Percentiles rank a stretch among this genome's conserved stretches.
Evolutionary conservation across 53 echinoderm and acorn worm genomes (phyloP).

Genomic region (Henricia sp.): DNA sequence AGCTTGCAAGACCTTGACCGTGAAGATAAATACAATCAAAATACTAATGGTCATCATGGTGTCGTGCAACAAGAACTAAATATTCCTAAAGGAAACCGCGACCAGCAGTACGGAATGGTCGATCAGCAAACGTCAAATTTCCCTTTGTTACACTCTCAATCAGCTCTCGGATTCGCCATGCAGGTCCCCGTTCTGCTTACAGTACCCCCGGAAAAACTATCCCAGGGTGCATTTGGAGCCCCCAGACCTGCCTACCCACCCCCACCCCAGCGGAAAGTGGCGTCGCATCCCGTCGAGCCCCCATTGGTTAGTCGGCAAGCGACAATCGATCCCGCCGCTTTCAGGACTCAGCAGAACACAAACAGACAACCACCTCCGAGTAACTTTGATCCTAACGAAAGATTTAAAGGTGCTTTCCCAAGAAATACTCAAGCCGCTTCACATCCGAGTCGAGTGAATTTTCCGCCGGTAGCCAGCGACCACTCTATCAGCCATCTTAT

Average conservation of each 20-base stretch:
- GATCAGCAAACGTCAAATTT: too few relatives aligned
- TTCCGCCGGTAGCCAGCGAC: background rate
- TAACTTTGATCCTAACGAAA: background rate
- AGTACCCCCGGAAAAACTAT: conserved; percentile 32
- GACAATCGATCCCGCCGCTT: background rate
- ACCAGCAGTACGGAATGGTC: background rate
- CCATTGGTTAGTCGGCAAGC: background rate
- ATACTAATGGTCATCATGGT: background rate
- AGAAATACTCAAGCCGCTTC: background rate
- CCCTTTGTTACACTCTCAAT: too few relatives aligned
- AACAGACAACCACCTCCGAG: background rate
- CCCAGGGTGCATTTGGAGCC: conserved; percentile 15
- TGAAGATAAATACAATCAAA: background rate
- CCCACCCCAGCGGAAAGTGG: conserved; percentile 20
- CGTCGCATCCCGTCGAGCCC: conserved; percentile 6
- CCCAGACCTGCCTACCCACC: background rate
- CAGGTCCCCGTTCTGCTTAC: conserved; percentile 46
- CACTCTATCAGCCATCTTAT: conserved; percentile 20
- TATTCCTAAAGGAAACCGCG: too few relatives aligned
- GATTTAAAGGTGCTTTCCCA: background rate
- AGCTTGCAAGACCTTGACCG: conserved; percentile 21
- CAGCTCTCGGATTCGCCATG: conserved; percentile 37
- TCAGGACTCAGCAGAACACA: background rate
- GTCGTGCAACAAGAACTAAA: background rate
- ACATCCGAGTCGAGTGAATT: background rate